Base-by-base conservation (phyloP, 2,113 vertebrate species). In the Stigmatopora argus region DNA sequence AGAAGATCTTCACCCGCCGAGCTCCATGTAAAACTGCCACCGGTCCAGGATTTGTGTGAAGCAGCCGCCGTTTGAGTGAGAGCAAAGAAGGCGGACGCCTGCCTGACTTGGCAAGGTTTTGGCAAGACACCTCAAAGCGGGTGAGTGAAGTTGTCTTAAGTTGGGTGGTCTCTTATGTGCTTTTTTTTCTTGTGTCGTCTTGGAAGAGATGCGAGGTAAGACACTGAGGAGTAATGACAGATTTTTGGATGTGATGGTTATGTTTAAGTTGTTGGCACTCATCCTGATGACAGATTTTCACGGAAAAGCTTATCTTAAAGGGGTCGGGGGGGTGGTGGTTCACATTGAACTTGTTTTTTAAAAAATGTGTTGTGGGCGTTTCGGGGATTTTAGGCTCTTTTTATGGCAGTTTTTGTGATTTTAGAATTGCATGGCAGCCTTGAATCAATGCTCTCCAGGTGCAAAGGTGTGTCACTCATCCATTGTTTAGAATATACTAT, bases 71-170 rank as follows among this genome's bases (percentile, higher is more conserved):
- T 41, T 38, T 64, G 23, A 44, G 10, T 63, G 35, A 19, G 48
- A 67, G 44, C 69, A 72, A 71, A 31, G 62, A 62, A 47, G 66
- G 58, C 59, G 34, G 23, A 67, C 55, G 70, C 66, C 74, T 60
- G 75, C 73, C 77, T 14, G 35, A 73, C 69, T 62, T 73, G 26
- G 21, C 77, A 72, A 80, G 79, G 79, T 77, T 74, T 80, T 64
- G 58, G 62, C 71, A 60, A 80, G 63, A 66, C 82, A 74, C 78
- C 21, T 79, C 66, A 35, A 73, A 81, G 75, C 83, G 73, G 89
- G 90, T 92, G 87, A 91, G 91, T 91, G 83, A 79, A 83, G 77
- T 82, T 76, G 59, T 61, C n/a, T 23, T 12, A 61, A 61, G 59
- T 61, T 61, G 18, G 5, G 2, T 15, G 4, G 12, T 41, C 34